Conservation (phyloP, 2,888 invertebrate species). For the Coenonympha glycerion region DNA sequence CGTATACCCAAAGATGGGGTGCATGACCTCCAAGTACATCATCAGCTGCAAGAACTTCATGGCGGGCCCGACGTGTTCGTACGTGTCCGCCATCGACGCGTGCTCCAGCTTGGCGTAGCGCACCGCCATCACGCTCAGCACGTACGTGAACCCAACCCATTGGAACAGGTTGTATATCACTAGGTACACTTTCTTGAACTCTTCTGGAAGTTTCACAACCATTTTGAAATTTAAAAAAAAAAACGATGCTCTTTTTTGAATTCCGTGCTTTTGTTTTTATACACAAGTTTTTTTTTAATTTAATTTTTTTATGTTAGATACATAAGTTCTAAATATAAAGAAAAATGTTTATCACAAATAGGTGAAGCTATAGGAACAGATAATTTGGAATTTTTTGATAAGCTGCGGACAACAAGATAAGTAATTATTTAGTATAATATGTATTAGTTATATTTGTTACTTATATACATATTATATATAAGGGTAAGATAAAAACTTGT, state of each 20-base stretch:
- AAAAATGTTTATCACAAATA: no score
- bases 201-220: constrained; percentile 72
- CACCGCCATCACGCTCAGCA: constrained; percentile 83
- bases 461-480: no score
- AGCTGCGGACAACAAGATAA: no score
- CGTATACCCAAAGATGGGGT: constrained; percentile 92
- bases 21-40: constrained; percentile 91
- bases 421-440: no score
- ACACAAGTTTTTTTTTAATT: not conserved
- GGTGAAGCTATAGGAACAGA: not conserved
- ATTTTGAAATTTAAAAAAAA: constrained; percentile 5
- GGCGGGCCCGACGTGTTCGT: constrained; percentile 83
- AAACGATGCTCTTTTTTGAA: not conserved
- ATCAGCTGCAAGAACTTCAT: constrained; percentile 88
- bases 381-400: not conserved
- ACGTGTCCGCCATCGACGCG: constrained; percentile 81
- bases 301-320: no score
- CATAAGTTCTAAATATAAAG: no score
- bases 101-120: constrained; percentile 84
- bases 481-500: no score
- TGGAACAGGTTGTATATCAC: constrained; percentile 92
- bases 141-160: constrained; percentile 88
- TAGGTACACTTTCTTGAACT: constrained; percentile 87
- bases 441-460: no score
- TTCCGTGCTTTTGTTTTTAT: not conserved